Percentiles rank a stretch among this genome's conserved stretches.
These are phyloP conservation scores for Anabas testudineus DNA, from an alignment of 2,797 vertebrate genomes.

Conservation along the genomic window DNA sequence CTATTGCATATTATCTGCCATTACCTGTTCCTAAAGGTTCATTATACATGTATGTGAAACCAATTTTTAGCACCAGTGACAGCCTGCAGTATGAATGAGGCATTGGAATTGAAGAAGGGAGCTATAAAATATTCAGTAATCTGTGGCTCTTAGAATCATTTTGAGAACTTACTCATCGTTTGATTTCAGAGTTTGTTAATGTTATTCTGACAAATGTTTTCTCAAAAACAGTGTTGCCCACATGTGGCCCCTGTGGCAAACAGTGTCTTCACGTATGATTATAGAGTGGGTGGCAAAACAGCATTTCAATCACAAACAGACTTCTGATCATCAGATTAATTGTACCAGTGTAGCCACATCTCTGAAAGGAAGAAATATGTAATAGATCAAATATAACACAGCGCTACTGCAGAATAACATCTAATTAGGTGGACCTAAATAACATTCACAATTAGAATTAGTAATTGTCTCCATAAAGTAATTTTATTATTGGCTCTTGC, in stretches of 20 bases:
- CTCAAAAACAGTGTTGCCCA: not conserved
- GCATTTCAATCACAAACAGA: not conserved
- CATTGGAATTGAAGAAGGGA: not conserved
- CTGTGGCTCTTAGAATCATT: not conserved
- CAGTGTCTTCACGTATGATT: not conserved
- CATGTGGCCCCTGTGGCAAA: not conserved
- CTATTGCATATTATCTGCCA: not conserved
- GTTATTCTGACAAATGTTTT: not conserved
- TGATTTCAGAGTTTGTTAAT: not conserved
- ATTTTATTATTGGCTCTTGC: not conserved
- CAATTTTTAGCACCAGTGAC: not conserved
- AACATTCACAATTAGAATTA: too few species aligned
- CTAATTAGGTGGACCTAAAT: not conserved
- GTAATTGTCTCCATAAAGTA: not conserved
- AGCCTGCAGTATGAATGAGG: not conserved
- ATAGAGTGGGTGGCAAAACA: not conserved
- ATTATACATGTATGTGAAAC: not conserved
- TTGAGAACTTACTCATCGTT: too few species aligned
- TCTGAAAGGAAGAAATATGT: not conserved
- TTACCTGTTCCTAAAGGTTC: not conserved
- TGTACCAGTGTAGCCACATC: not conserved
- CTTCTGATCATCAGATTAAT: not conserved
- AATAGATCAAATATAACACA: not conserved
- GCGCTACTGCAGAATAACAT: not conserved
- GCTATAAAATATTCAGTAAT: not conserved